These are phyloP conservation scores for Pseudorectes ferrugineus DNA, from an alignment of 2,113 vertebrate species.

Conservation along the genomic window DNA sequence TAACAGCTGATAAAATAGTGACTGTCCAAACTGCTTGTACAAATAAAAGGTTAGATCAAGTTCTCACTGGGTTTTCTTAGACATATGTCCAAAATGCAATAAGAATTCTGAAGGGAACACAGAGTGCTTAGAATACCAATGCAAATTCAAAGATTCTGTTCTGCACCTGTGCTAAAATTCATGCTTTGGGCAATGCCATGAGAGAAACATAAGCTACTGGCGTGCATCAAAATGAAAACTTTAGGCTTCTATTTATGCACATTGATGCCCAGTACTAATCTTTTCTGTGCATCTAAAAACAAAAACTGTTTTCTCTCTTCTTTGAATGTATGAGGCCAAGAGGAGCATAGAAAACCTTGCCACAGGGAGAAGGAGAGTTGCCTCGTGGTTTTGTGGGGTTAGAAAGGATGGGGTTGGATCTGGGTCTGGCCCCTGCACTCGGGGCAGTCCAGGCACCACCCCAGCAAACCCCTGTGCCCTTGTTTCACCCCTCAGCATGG, in stretches of 20 bases:
- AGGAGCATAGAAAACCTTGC: background rate
- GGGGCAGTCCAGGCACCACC: background rate
- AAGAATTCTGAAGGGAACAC: background rate
- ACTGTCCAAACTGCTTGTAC: background rate
- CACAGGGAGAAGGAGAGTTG: background rate
- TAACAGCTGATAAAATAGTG: background rate
- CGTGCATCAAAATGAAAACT: background rate
- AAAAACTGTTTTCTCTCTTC: background rate
- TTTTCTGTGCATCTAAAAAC: background rate
- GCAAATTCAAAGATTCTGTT: background rate
- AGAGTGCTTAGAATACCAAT: background rate
- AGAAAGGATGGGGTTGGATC: background rate
- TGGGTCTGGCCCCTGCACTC: background rate
- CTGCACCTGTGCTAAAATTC: background rate
- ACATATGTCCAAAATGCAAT: background rate
- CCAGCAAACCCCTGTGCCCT: background rate
- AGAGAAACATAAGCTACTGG: background rate
- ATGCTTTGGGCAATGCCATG: background rate
- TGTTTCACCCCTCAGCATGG: background rate
- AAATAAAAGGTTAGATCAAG: background rate
- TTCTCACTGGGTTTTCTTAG: background rate
- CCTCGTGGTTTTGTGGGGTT: fast-evolving
- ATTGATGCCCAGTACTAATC: background rate
- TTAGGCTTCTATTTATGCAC: background rate
- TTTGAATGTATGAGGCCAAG: background rate